Conservation (phyloP, 1,140 invertebrate species). For the Drosophila pandora region DNA sequence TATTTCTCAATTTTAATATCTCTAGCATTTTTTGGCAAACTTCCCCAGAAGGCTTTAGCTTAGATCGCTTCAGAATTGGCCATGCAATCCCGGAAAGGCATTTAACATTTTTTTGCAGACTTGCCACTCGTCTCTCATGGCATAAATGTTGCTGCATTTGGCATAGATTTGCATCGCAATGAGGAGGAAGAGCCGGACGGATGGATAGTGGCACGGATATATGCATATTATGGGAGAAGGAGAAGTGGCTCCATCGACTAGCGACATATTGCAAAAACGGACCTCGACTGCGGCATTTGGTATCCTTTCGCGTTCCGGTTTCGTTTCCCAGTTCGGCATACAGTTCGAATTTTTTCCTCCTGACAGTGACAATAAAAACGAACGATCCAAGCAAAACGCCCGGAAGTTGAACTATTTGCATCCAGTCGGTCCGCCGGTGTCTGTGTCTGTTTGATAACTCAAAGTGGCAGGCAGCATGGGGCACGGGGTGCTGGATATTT, state of each 20-base stretch:
- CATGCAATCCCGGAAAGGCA: constrained; percentile 42
- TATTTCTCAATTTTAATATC: neutral
- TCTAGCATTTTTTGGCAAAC: neutral
- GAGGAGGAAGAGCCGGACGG: constrained; percentile 7
- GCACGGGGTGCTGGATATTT: constrained; percentile 2
- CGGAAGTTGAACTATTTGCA: constrained; percentile 66
- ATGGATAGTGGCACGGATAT: neutral
- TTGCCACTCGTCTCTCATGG: constrained; percentile 12
- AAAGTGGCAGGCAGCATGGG: neutral
- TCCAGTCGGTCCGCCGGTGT: constrained; percentile 20
- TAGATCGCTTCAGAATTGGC: neutral
- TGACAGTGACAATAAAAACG: constrained; percentile 70
- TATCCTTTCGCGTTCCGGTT: constrained; percentile 52
- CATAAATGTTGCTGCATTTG: constrained; percentile 75
- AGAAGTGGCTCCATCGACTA: constrained; percentile 59
- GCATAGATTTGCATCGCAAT: constrained; percentile 81
- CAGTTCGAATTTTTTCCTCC: constrained; percentile 19
- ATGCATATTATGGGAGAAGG: neutral
- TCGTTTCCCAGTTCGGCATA: constrained; percentile 38
- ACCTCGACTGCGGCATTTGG: constrained; percentile 42
- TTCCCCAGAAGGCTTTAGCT: neutral
- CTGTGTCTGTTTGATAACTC: constrained; percentile 53
- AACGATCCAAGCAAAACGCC: constrained; percentile 45
- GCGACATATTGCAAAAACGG: constrained; percentile 72
- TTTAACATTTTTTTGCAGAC: constrained; percentile 48